phyloP scores from a whole-genome alignment of 2,888 invertebrate species.

The Drosophila ustulata region DNA sequence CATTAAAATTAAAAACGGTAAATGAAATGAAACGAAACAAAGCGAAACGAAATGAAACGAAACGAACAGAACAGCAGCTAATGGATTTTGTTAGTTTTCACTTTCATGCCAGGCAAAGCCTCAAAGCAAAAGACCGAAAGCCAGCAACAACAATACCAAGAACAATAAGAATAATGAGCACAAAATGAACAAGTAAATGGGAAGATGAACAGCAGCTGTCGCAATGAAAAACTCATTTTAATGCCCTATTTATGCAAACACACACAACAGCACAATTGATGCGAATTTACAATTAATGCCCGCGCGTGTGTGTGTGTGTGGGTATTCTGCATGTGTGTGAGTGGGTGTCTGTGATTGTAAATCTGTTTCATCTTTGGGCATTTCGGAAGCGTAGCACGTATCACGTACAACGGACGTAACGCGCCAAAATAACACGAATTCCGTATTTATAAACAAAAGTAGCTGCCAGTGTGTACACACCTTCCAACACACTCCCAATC shows the following conservation, averaged over 20 bases:
- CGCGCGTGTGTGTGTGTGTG: constrained; percentile 19
- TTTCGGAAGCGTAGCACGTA: constrained; percentile 52
- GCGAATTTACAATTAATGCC: constrained; percentile 41
- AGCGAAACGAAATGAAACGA: constrained; percentile 47
- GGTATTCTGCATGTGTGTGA: constrained; percentile 18
- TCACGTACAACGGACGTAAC: constrained; percentile 68
- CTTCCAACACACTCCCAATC: neutral
- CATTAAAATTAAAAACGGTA: constrained; percentile 49
- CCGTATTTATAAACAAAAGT: constrained; percentile 67
- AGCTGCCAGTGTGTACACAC: constrained; percentile 39
- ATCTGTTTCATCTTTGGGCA: constrained; percentile 62
- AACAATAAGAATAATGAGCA: constrained; percentile 13
- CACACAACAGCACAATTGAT: constrained; percentile 40
- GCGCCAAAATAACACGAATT: constrained; percentile 58
- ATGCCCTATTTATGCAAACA: constrained; percentile 66
- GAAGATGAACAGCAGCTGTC: constrained; percentile 56
- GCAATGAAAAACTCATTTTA: constrained; percentile 75
- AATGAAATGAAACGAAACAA: constrained; percentile 55
- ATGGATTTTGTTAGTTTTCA: constrained; percentile 67
- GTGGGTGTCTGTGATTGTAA: constrained; percentile 44
- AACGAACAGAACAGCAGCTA: constrained; percentile 45
- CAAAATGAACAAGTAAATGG: constrained; percentile 26
- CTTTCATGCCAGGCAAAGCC: constrained; percentile 36
- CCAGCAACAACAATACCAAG: constrained; percentile 22
- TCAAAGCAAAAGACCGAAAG: constrained; percentile 38